Evolutionary conservation across 2,888 invertebrate genomes (phyloP).

Genomic region (Drosophila sordidapex): DNA sequence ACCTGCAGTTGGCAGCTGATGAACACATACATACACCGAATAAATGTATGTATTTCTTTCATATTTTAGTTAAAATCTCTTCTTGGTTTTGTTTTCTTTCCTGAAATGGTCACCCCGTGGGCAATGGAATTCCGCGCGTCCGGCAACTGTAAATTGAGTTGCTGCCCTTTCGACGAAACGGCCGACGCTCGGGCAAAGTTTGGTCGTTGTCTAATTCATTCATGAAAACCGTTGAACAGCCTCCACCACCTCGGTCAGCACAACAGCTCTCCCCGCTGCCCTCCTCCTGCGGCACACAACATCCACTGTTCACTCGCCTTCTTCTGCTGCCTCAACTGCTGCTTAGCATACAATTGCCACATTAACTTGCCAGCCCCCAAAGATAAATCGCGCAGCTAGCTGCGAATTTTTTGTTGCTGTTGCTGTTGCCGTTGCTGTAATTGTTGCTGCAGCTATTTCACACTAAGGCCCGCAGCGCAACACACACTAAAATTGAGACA

Average conservation of each 20-base stretch:
- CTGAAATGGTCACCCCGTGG: conserved; percentile 70
- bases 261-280: neutral
- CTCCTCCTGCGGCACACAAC: neutral
- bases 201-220: conserved; percentile 73
- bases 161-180: conserved; percentile 67
- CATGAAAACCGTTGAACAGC: conserved; percentile 71
- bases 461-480: conserved; percentile 69
- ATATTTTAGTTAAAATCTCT: conserved; percentile 34
- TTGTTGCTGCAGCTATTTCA: conserved; percentile 65
- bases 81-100: conserved; percentile 12
- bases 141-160: conserved; percentile 76
- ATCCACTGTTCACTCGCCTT: neutral
- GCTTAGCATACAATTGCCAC: conserved; percentile 81
- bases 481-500: conserved; percentile 75
- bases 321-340: conserved; percentile 50
- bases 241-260: conserved; percentile 27
- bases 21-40: conserved; percentile 30
- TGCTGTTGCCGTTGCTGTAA: conserved; percentile 16
- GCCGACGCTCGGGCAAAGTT: conserved; percentile 52
- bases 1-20: conserved; percentile 50
- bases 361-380: conserved; percentile 76
- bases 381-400: conserved; percentile 76
- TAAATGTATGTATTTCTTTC: conserved; percentile 19
- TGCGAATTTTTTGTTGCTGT: conserved; percentile 51
- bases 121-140: conserved; percentile 64